Evolutionary conservation across 2,113 vertebrate genomes (phyloP).

Genomic region (Felis chaus): DNA sequence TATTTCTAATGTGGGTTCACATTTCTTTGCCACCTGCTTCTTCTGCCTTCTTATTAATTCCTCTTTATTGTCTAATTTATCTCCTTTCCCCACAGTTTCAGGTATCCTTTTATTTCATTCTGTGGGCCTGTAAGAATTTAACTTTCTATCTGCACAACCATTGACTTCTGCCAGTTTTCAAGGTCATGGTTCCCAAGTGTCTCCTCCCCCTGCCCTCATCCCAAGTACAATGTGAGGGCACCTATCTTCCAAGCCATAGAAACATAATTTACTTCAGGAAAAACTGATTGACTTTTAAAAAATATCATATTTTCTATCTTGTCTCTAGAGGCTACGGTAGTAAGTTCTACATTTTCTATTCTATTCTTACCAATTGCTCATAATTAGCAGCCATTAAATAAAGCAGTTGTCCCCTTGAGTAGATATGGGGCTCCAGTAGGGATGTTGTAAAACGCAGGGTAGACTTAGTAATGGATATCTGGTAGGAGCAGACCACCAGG

Average conservation of each 20-base stretch:
- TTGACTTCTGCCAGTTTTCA: neutral
- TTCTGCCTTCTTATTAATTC: neutral
- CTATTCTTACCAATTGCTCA: neutral
- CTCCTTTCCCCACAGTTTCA: neutral
- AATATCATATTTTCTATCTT: neutral
- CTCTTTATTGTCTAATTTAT: neutral
- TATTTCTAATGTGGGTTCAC: neutral
- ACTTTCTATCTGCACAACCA: neutral
- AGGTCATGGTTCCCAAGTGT: neutral
- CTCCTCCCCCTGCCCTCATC: neutral
- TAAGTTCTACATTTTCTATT: neutral
- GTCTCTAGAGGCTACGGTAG: neutral
- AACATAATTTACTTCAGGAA: neutral
- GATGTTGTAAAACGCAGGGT: neutral
- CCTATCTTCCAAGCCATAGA: neutral
- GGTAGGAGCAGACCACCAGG: slow-evolving; percentile 56
- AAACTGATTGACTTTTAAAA: neutral
- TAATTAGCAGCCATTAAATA: neutral
- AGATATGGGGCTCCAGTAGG: neutral
- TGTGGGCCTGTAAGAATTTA: neutral
- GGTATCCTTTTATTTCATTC: neutral
- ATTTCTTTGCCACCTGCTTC: neutral
- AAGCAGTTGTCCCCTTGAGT: neutral
- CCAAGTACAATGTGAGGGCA: neutral
- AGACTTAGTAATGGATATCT: slow-evolving; percentile 37